Evolutionary conservation across 1,140 invertebrate species (phyloP), one percentile per base, ranked within the genome.

Genomic region (Aphelenchoides fujianensis): DNA sequence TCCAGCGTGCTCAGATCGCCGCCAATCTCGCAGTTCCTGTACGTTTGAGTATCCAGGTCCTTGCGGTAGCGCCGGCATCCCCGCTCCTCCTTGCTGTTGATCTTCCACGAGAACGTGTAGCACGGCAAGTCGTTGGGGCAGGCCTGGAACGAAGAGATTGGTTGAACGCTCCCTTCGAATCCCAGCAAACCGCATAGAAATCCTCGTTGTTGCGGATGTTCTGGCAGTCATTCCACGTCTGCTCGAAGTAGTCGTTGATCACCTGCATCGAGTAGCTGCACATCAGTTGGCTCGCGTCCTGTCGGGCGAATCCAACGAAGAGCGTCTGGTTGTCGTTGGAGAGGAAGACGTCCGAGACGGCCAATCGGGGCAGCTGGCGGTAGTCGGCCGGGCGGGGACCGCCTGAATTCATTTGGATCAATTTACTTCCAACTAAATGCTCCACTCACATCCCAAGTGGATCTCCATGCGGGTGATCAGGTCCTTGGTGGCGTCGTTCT

Each of bases 401-500:
- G 28, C 7, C 63, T 2, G 53, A 66, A 66, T 2, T 41, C 7
- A 55, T n/a, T n/a, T n/a, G n/a, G n/a, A n/a, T n/a, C n/a, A n/a
- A n/a, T n/a, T n/a, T n/a, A n/a, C n/a, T n/a, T n/a, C n/a, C n/a
- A n/a, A n/a, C n/a, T n/a, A n/a, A n/a, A n/a, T n/a, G n/a, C n/a
- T n/a, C n/a, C 3, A 66, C 63, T 66, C 31, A 66, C 63, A 66
- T 64, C 27, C 63, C 63, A 66, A 66, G 1, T 34, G 36, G 53
- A 66, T 66, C 36, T 66, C 32, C 16, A 66, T 66, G 37, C 31
- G 37, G 27, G 32, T 66, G 9, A 36, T 30, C 63, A 66, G 32
- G 31, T 66, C 36, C 12, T 36, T 12, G 32, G n/a, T 66, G 31
- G 12, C 53, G 36, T 66, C 63, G 31, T 36, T 30, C 9, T 35